Percentiles rank a stretch among this genome's conserved stretches.
Conservation (phyloP, 2,888 invertebrate genomes). For the Sesia apiformis region DNA sequence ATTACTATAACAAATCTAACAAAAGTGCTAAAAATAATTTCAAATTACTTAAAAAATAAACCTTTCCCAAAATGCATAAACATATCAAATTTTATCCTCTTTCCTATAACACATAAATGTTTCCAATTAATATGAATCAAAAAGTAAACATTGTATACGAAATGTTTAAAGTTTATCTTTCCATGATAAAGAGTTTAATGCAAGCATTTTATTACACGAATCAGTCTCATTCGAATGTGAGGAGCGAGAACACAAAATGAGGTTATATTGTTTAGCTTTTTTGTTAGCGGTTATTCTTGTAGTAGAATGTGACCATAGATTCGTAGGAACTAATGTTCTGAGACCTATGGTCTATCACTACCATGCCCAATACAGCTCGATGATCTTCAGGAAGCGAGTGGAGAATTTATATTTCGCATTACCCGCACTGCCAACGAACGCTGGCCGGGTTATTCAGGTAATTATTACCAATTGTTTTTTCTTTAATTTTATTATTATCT, state of each 20-base stretch:
- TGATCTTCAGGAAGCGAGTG: conserved; percentile 35
- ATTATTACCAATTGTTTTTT: neutral
- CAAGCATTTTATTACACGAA: neutral
- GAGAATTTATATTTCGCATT: conserved; percentile 32
- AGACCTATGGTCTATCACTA: conserved; percentile 31
- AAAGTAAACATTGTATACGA: no score
- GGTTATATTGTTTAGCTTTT: conserved; percentile 14
- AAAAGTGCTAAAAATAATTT: no score
- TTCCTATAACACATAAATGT: no score
- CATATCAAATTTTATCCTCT: no score
- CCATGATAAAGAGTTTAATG: neutral
- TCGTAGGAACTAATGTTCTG: conserved; percentile 38
- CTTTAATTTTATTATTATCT: no score
- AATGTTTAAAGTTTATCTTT: neutral
- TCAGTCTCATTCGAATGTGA: neutral
- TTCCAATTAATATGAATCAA: no score
- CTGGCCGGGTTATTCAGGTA: conserved; percentile 36
- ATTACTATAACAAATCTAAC: no score
- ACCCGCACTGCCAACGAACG: conserved; percentile 15
- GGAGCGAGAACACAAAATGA: conserved; percentile 16
- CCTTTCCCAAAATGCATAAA: no score
- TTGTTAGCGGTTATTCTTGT: conserved; percentile 22
- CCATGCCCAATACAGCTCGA: conserved; percentile 20
- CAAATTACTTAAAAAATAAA: no score
- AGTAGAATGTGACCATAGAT: conserved; percentile 37